Evolutionary conservation across 1,140 invertebrate species (phyloP), one percentile per base, ranked within the genome.

Genomic region (Brachionus manjavacas): DNA sequence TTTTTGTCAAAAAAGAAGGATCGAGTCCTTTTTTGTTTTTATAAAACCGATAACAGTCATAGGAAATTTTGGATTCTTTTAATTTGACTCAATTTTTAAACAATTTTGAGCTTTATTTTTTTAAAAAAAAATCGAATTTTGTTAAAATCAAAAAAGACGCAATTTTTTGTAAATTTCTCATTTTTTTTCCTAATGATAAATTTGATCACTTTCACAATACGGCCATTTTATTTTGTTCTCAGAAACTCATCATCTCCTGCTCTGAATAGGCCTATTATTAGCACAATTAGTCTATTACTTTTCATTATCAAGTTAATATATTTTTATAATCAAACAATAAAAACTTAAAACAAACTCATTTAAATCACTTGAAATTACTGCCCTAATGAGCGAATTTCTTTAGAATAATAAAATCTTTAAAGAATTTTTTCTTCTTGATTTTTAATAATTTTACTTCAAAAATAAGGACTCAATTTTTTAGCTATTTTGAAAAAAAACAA

Each of bases 131-230:
- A 31, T 28, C 25, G 23, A 68, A 31, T 68, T 68, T 68, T 68
- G 66, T 68, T 68, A 68, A 31, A 68, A 31, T 68, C 66, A 68
- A 31, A 35, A n/a, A 60, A 60, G 52, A 60, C 52, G 52, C 52
- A 60, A 60, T 23, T 60, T 60, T 23, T 60, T 35, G 52, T 60
- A 60, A n/a, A 52, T 52, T 52, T 52, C 16, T 52, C 46, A 49
- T n/a, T 14, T 49, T 52, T 49, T 52, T 52, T 52, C 16, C 16
- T 52, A n/a, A 4, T 52, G 6, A 52, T 52, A 14, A 52, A n/a
- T 52, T n/a, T 52, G 46, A 14, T 60, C 23, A 9, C 16, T 60
- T 9, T 20, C 52, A 60, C 52, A 60, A 20, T 60, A 23, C 11
- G 16, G n/a, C 16, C 52, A 60, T 60, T 20, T 60, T 16, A 20